Evolutionary conservation across 2,113 vertebrate species (phyloP), one percentile per base, ranked within the genome.

Genomic region (Mormyrus lacerda): DNA sequence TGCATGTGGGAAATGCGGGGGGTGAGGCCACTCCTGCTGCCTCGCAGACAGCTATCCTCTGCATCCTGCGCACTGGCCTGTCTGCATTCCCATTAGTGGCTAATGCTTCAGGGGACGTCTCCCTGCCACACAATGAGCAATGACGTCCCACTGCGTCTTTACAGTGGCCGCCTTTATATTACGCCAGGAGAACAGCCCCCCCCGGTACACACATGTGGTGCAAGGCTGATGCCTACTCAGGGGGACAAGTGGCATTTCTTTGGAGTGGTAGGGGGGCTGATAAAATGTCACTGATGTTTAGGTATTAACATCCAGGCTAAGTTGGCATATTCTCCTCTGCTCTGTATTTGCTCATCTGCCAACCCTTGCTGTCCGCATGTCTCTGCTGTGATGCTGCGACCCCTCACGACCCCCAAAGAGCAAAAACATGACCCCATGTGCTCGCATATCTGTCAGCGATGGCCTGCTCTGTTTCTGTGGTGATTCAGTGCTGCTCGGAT

Each of bases 1-100:
- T 91, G 45, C 83, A 65, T 61, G 89, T 79, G 53, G 88, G 89
- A 86, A 91, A 90, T 69, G 90, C 44, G 88, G 47, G 91, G n/a
- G n/a, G n/a, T 31, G 61, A 27, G 61, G 24, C 58, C 24, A n/a
- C 0, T 11, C 24, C 35, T 45, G 0, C 83, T 13, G 47, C 27
- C 88, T 7, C 69, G 31, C 35, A 31, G 5, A 73, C 69, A 73
- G 27, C 65, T 4, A 13, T 6, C 13, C 15, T 76, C 31, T 17
- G 69, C 24, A 65, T 61, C 24, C 24, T 61, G 58, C 24, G 2
- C 5, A 1, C 55, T 11, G 65, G 65, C 65, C 65, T 9, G 6
- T 51, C 3, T 61, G 35, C 27, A n/a, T 15, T 19, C 0, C 48
- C 45, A 19, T 89, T 50, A 50, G 19, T 82, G 5, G 35, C 44